Conservation (phyloP, 2,113 vertebrate genomes). For the Litocranius walleri region DNA sequence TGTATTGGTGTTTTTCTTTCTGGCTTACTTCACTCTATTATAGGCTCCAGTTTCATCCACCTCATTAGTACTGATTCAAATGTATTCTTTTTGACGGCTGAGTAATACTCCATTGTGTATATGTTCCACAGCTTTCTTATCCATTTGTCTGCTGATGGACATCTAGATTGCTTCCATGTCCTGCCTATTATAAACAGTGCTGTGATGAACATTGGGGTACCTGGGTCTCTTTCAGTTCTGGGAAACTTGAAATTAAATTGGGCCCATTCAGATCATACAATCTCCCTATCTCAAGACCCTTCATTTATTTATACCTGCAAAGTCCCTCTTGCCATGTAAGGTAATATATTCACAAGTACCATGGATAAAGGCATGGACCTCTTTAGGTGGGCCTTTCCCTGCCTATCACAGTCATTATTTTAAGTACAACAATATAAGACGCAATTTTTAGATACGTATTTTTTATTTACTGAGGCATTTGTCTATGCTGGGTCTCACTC, state of each 20-base stretch:
- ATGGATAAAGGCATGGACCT: neutral
- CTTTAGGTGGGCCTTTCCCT: neutral
- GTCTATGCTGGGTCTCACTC: neutral
- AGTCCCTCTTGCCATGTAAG: neutral
- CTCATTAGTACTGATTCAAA: neutral
- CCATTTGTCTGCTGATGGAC: neutral
- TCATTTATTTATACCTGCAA: neutral
- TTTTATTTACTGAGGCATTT: neutral
- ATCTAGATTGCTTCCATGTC: neutral
- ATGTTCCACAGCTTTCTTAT: neutral
- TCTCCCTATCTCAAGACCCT: neutral
- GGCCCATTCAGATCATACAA: neutral
- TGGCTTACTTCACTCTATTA: neutral
- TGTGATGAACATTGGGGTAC: neutral
- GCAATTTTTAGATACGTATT: neutral
- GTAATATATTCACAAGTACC: neutral
- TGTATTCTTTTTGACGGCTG: neutral
- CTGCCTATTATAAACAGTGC: neutral
- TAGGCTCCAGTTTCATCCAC: neutral
- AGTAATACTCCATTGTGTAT: neutral
- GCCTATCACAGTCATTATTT: neutral
- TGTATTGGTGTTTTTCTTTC: neutral
- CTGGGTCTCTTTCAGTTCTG: neutral
- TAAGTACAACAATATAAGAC: constrained; percentile 23
- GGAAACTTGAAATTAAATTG: neutral